Base-by-base conservation (phyloP, 2,113 vertebrate genomes). In the Xenopus laevis region DNA sequence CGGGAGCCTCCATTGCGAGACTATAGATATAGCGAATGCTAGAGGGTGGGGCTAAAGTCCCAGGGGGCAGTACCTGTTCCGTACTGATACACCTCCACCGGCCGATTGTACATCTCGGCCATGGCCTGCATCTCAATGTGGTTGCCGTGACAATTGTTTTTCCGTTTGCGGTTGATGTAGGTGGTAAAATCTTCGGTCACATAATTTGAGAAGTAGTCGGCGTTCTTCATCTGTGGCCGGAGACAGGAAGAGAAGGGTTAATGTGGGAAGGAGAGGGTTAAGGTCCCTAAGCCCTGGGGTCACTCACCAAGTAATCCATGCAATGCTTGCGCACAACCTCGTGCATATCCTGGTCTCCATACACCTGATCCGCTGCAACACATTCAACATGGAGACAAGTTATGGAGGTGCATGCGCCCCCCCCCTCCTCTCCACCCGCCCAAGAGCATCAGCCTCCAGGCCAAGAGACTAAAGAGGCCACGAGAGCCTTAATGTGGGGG, bases 101-200 rank as follows among this genome's bases (percentile, higher is more conserved):
- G 95, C 44, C 96, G 85, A 86, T 97, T 98, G 87, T 98, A 98
- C 95, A 98, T 97, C 89, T 97, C 53, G 0, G 96, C 96, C 96
- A 98, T 97, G 67, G 95, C 95, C 84, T 98, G 96, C 96, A 98
- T 98, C 87, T 98, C 96, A 17, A 98, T 98, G 84, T 98, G 96
- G 89, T 55, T 98, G 52, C 96, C 96, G 0, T 98, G 53, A 82
- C 96, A 97, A 50, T 96, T 97, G 86, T 94, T 97, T 9, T 97
- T 97, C 81, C 96, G 91, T 81, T 98, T 98, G 77, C 96, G 91
- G 86, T 95, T 97, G 85, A 98, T 96, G 86, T 98, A 97, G 77
- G 95, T 96, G 84, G 94, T 94, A 74, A 98, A 98, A 78, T 97
- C 96, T 82, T 98, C 96, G 0, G 96, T 98, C 82, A 98, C 96